phyloP scores from a whole-genome alignment of 2,113 vertebrate genomes.

The Hippocampus barbouri region DNA sequence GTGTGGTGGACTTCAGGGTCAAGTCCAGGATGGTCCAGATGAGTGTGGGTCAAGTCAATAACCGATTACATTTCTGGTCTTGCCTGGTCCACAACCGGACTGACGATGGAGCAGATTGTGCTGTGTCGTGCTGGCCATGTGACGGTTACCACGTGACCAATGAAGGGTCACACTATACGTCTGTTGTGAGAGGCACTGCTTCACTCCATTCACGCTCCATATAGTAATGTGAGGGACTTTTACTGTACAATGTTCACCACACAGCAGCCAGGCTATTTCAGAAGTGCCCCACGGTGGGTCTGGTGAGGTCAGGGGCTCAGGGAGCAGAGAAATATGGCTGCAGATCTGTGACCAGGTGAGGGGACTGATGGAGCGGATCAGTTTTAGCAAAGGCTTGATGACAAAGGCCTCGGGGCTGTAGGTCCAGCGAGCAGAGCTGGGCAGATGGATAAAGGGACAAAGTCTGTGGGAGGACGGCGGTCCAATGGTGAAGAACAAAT shows the following conservation, averaged over 20 bases:
- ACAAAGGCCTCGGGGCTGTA: constrained; percentile 14
- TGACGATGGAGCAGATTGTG: constrained; percentile 11
- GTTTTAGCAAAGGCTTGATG: neutral
- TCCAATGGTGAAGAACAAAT: constrained; percentile 10
- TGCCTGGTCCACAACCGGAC: constrained; percentile 25
- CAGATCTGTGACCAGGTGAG: constrained; percentile 18
- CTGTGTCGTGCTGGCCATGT: constrained; percentile 45
- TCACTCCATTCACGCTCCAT: constrained; percentile 10
- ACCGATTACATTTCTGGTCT: constrained; percentile 11
- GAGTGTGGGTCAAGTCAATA: constrained; percentile 22
- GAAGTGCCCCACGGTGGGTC: neutral
- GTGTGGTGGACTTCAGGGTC: constrained; percentile 24
- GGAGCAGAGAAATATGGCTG: constrained; percentile 36
- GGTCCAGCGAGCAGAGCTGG: constrained; percentile 7
- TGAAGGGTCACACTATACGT: neutral
- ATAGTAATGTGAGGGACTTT: constrained; percentile 32
- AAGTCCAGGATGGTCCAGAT: constrained; percentile 36
- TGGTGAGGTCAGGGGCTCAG: constrained; percentile 34
- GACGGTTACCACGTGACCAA: constrained; percentile 25
- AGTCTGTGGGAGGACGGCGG: neutral
- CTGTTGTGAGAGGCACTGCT: constrained; percentile 11
- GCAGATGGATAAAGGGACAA: neutral
- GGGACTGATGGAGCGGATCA: constrained; percentile 8
- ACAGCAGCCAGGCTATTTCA: constrained; percentile 28
- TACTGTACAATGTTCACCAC: constrained; percentile 30